A percentile compares a stretch with the other conserved stretches of the same genome.
Evolutionary conservation across 1,140 invertebrate species (phyloP).

Genomic region (Drosophila novamexicana): DNA sequence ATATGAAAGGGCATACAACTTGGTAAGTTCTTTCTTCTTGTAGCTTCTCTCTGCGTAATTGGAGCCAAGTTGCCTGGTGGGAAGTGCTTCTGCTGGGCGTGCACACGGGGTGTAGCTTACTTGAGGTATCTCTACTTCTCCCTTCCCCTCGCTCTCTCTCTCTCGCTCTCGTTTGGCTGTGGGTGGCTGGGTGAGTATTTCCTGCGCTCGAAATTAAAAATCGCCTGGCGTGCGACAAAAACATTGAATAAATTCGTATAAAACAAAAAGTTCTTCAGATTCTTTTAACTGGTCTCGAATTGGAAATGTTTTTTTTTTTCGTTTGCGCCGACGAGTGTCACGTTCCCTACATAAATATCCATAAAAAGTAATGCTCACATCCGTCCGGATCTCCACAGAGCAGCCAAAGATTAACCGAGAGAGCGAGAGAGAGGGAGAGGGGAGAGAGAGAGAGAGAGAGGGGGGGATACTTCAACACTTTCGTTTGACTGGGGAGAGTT

Average conservation of each 20-base stretch:
- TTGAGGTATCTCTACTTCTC: background rate
- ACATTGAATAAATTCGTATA: conserved; percentile 13
- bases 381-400: conserved; percentile 58
- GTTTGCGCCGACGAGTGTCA: conserved; percentile 57
- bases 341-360: conserved; percentile 78
- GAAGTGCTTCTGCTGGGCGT: background rate
- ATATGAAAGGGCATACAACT: background rate
- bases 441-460: background rate
- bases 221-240: conserved; percentile 37
- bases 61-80: conserved; percentile 7
- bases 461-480: conserved; percentile 58
- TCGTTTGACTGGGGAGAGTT: conserved; percentile 32
- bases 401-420: conserved; percentile 24
- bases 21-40: background rate
- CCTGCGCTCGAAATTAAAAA: conserved; percentile 46
- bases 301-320: conserved; percentile 13
- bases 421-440: conserved; percentile 16
- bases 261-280: conserved; percentile 20
- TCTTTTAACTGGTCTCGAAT: conserved; percentile 26
- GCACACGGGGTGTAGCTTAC: conserved; percentile 3
- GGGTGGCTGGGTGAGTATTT: conserved; percentile 33
- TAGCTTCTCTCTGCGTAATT: conserved; percentile 6
- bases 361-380: conserved; percentile 80
- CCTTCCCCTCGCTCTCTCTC: background rate
- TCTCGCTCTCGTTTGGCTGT: background rate